phyloP scores from a whole-genome alignment of 1,140 invertebrate genomes.

The Temnothorax curvispinosus region DNA sequence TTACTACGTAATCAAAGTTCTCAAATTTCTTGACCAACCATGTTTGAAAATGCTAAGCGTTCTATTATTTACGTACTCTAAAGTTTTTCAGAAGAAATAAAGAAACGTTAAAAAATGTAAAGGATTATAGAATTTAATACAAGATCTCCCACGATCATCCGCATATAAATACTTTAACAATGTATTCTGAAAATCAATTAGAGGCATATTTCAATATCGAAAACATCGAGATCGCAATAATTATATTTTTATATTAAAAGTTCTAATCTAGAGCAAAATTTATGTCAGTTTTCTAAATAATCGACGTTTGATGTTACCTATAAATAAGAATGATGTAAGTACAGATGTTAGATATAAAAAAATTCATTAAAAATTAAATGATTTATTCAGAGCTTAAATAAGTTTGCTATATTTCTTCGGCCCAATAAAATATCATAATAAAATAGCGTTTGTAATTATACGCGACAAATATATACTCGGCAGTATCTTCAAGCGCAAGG shows the following conservation, averaged over 20 bases:
- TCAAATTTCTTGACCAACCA: not conserved
- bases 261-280: not conserved
- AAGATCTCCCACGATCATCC: too few species aligned
- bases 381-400: not conserved
- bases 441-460: slow-evolving; percentile 8
- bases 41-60: not conserved
- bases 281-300: not conserved
- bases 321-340: not conserved
- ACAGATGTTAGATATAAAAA: not conserved
- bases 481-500: not conserved
- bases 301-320: not conserved
- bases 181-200: too few species aligned
- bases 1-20: not conserved
- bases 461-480: not conserved
- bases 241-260: not conserved
- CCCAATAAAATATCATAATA: not conserved
- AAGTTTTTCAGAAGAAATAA: not conserved
- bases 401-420: not conserved
- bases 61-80: not conserved
- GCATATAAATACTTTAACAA: too few species aligned
- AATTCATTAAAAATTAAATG: not conserved
- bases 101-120: not conserved
- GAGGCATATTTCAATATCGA: too few species aligned
- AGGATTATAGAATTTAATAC: not conserved
- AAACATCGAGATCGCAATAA: too few species aligned